Evolutionary conservation across 2,888 invertebrate genomes (phyloP).

Genomic region (Orthosia incerta): DNA sequence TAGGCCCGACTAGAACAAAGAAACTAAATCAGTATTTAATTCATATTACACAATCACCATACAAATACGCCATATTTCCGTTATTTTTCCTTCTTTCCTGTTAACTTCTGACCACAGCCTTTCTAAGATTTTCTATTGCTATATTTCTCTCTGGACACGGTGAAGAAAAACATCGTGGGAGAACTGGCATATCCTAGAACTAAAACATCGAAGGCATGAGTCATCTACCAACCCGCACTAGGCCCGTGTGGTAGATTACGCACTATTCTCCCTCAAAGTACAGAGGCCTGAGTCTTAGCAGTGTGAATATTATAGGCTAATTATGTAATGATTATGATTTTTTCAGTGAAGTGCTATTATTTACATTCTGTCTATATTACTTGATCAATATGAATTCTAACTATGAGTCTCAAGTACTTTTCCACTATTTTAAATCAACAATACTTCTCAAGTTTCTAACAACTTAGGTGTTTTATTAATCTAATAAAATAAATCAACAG

Average conservation of each 20-base stretch:
- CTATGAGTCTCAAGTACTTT: background rate
- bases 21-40: background rate
- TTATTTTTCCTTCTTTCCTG: conserved; percentile 17
- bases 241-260: no score
- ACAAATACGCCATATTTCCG: conserved; percentile 2
- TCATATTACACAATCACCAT: no score
- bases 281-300: no score
- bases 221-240: no score
- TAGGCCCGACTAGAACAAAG: conserved; percentile 91
- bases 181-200: no score
- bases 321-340: no score
- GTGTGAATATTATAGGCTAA: no score
- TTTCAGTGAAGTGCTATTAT: background rate
- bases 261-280: no score
- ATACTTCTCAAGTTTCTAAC: background rate
- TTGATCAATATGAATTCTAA: no score
- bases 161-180: no score
- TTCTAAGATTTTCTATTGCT: background rate
- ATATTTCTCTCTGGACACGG: no score
- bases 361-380: background rate
- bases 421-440: background rate
- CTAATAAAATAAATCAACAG: conserved; percentile 14
- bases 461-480: background rate
- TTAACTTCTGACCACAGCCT: background rate
- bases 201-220: no score